Evolutionary conservation across 1,140 invertebrate species (phyloP).

Genomic region (Mylabris phalerata): DNA sequence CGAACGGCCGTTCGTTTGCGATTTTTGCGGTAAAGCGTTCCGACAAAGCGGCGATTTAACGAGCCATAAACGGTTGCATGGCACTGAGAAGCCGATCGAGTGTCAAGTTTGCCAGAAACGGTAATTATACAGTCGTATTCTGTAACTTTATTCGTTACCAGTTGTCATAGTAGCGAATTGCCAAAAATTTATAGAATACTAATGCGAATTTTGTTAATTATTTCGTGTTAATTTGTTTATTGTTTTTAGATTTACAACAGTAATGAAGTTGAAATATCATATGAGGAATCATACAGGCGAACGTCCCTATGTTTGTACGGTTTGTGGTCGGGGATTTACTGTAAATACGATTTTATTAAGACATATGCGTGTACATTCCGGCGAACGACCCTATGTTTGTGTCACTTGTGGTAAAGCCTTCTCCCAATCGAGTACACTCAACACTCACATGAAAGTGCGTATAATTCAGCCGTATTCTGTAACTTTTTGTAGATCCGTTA

Average conservation of each 20-base stretch:
- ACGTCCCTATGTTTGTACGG: constrained; percentile 55
- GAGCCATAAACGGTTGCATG: constrained; percentile 41
- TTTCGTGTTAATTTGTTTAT: neutral
- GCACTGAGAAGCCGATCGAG: constrained; percentile 42
- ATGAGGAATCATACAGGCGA: constrained; percentile 57
- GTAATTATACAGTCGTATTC: no score
- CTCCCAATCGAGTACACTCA: constrained; percentile 40
- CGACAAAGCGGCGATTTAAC: constrained; percentile 40
- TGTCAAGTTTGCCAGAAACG: constrained; percentile 40
- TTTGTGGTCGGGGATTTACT: constrained; percentile 53
- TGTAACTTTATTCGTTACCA: neutral
- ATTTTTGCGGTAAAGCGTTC: constrained; percentile 45
- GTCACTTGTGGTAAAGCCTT: constrained; percentile 48
- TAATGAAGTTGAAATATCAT: constrained; percentile 50
- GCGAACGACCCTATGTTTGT: constrained; percentile 52
- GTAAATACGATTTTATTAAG: constrained; percentile 44
- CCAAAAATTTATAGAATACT: neutral
- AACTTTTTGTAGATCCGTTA: no score
- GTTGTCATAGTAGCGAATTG: neutral
- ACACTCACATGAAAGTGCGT: constrained; percentile 39
- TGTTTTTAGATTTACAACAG: constrained; percentile 38
- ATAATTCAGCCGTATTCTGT: neutral
- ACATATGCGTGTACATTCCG: constrained; percentile 50
- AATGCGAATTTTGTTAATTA: neutral
- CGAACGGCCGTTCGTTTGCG: constrained; percentile 49